These are phyloP conservation scores for Petrosia ficiformis DNA, from an alignment of 37 sponge, comb jelly and placozoan genomes.

Conservation along the genomic window DNA sequence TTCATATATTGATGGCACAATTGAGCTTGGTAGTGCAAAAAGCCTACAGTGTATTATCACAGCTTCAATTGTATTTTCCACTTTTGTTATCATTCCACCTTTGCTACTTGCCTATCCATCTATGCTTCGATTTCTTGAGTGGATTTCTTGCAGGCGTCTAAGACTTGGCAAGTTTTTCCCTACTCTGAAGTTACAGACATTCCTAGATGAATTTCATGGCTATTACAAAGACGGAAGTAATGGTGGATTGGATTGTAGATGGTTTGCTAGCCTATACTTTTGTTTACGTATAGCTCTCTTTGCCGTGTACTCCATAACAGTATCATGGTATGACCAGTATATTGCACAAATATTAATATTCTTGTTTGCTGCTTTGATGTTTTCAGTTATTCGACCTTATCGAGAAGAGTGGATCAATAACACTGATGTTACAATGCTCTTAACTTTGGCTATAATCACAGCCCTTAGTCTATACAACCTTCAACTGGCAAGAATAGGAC, in stretches of 20 bases:
- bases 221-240: constrained; percentile 5
- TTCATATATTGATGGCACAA: neutral
- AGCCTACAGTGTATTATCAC: neutral
- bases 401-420: constrained; percentile 23
- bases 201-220: neutral
- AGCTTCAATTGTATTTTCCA: neutral
- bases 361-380: neutral
- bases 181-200: neutral
- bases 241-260: neutral
- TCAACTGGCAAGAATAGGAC: neutral
- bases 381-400: constrained; percentile 2
- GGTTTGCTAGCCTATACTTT: constrained; percentile 13
- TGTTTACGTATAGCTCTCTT: neutral
- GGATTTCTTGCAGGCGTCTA: neutral
- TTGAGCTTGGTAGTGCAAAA: neutral
- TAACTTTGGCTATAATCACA: constrained; percentile 31
- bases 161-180: neutral
- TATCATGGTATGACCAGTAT: neutral
- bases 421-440: constrained; percentile 42
- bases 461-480: constrained; percentile 46
- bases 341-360: neutral
- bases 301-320: neutral
- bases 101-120: neutral
- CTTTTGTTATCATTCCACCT: constrained; percentile 1
- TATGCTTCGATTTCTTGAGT: neutral